These are phyloP conservation scores for Nephrotoma guestfalica DNA, from an alignment of 2,888 invertebrate genomes.

Conservation along the genomic window DNA sequence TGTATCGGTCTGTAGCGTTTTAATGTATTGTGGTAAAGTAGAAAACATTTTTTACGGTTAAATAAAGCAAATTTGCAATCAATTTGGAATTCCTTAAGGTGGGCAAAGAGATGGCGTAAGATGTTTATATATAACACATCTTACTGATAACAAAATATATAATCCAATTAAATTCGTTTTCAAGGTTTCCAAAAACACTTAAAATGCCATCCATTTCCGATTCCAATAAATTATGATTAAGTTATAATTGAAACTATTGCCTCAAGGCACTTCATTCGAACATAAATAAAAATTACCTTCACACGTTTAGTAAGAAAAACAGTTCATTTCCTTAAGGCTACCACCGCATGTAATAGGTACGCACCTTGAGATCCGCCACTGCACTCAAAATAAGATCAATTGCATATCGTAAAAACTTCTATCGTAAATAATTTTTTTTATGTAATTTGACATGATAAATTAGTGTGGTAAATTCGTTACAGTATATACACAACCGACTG, in stretches of 20 bases:
- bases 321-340: not conserved
- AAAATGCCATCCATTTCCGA: not conserved
- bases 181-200: not conserved
- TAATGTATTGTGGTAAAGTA: not conserved
- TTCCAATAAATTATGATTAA: not conserved
- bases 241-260: not conserved
- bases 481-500: not conserved
- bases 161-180: not conserved
- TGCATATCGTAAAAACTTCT: not conserved
- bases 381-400: not conserved
- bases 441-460: not conserved
- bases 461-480: not conserved
- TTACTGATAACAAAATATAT: not conserved
- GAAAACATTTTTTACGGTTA: not conserved
- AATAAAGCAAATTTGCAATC: not conserved
- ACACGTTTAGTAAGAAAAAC: not conserved
- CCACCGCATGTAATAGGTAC: not conserved
- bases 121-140: not conserved
- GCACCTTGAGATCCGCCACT: not conserved
- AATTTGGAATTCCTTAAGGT: not conserved
- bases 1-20: not conserved
- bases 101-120: not conserved
- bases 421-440: not conserved
- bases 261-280: not conserved
- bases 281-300: not conserved